Conservation (phyloP, 2,113 vertebrate genomes). For the Neodontobutis hainanensis region DNA sequence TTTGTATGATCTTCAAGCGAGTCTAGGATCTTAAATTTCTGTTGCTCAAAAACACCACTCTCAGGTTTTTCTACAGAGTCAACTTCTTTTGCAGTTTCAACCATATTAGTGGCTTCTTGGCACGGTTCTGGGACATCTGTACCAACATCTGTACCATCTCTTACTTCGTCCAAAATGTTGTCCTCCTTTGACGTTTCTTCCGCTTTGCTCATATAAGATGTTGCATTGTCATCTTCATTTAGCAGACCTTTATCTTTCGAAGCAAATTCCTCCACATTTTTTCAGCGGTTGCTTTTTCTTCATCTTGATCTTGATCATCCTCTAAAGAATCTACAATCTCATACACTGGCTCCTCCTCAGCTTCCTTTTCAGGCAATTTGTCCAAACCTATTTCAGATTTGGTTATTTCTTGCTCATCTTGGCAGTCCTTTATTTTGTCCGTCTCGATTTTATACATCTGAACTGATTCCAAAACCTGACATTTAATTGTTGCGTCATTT, state of each 20-base stretch:
- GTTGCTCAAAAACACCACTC: background rate
- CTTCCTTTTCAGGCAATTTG: background rate
- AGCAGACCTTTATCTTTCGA: background rate
- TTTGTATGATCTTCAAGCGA: constrained; percentile 25
- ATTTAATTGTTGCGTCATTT: too few relatives aligned
- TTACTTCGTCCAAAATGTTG: background rate
- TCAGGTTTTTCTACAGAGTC: background rate
- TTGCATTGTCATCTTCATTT: background rate
- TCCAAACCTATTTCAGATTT: background rate
- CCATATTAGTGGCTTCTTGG: background rate
- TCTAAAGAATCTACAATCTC: constrained; percentile 53
- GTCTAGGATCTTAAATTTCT: constrained; percentile 36
- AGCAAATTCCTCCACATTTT: background rate
- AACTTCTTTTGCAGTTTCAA: background rate
- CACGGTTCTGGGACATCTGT: background rate
- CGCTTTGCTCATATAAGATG: fast-evolving
- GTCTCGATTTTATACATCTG: background rate
- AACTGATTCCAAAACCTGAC: background rate
- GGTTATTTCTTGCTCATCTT: background rate
- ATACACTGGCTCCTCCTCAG: constrained; percentile 28
- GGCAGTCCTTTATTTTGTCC: background rate
- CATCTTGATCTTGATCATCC: constrained; percentile 31
- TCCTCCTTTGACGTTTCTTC: background rate
- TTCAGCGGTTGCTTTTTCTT: background rate
- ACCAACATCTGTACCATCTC: background rate